phyloP scores from a whole-genome alignment of 2,113 vertebrate genomes.

The Tapirus terrestris region DNA sequence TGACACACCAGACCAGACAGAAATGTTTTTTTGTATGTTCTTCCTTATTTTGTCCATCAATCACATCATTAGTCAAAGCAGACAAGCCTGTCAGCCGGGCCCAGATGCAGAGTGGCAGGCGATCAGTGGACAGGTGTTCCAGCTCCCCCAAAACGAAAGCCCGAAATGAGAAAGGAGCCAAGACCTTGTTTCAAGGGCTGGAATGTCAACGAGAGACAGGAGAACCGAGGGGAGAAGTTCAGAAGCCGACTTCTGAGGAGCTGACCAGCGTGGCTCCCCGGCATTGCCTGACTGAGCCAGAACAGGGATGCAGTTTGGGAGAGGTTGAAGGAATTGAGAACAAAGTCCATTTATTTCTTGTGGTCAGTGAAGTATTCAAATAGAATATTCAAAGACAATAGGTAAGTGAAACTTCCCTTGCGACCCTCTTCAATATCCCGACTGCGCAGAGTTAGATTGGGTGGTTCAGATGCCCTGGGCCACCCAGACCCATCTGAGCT shows the following conservation, averaged over 20 bases:
- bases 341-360: neutral
- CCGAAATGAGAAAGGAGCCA: constrained; percentile 87
- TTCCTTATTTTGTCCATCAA: constrained; percentile 96
- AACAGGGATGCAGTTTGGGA: neutral
- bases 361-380: neutral
- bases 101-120: constrained; percentile 91
- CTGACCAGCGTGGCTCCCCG: constrained; percentile 7
- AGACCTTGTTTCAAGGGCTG: constrained; percentile 88
- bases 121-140: constrained; percentile 92
- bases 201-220: constrained; percentile 82
- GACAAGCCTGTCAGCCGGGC: constrained; percentile 91
- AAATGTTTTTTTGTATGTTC: constrained; percentile 92
- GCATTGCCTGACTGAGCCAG: neutral
- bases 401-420: neutral
- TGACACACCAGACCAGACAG: constrained; percentile 94
- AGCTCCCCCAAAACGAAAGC: constrained; percentile 88
- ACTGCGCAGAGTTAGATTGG: neutral
- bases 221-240: constrained; percentile 12
- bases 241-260: neutral
- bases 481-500: neutral
- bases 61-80: constrained; percentile 96
- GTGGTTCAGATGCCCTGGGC: neutral
- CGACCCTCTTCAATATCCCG: neutral
- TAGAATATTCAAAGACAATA: neutral
- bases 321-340: neutral